phyloP scores from a whole-genome alignment of 2,113 vertebrate species.

The Mystacornis crossleyi region DNA sequence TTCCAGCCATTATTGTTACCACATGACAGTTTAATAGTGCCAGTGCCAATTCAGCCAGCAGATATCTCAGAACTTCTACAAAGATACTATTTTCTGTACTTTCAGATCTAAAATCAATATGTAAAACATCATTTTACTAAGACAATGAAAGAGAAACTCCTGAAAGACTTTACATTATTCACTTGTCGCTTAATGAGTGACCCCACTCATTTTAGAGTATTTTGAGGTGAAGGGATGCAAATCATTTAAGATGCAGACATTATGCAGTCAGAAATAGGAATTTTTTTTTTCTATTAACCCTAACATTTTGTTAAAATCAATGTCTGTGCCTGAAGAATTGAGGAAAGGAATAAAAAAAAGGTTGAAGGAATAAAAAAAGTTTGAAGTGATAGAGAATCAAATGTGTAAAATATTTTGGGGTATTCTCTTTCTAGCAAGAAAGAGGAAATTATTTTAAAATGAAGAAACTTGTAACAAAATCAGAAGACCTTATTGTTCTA shows the following conservation, averaged over 20 bases:
- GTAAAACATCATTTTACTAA: neutral
- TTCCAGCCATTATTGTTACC: neutral
- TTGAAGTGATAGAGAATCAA: neutral
- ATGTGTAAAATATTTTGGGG: neutral
- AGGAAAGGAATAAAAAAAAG: neutral
- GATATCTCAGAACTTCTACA: conserved; percentile 15
- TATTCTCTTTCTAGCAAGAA: neutral
- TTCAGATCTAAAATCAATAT: neutral
- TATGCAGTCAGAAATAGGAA: neutral
- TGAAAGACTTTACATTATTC: neutral
- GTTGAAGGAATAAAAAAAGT: neutral
- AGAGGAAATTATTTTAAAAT: neutral
- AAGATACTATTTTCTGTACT: neutral
- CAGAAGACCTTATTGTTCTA: neutral
- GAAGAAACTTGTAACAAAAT: neutral
- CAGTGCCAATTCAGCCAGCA: conserved; percentile 9
- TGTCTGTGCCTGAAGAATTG: neutral
- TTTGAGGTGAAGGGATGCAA: neutral
- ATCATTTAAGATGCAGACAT: neutral
- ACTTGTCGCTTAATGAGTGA: neutral
- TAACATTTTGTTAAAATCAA: neutral
- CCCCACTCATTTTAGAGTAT: neutral
- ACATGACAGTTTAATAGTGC: neutral
- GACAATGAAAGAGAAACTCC: neutral
- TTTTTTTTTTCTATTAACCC: neutral